phyloP scores from a whole-genome alignment of 2,888 invertebrate genomes.

The Callyntrura sp. region DNA sequence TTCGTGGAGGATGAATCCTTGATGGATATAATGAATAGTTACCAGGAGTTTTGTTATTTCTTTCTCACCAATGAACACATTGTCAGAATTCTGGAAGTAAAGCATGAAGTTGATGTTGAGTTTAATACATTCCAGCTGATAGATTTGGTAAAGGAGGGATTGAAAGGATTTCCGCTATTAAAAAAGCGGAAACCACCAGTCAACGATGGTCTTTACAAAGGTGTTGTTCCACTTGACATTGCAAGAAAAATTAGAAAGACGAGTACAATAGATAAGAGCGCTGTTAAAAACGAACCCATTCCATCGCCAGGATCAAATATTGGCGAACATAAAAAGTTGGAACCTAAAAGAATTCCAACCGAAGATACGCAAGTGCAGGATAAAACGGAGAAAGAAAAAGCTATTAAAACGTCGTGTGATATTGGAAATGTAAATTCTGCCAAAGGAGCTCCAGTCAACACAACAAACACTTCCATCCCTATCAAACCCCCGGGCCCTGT shows the following conservation, averaged over 20 bases:
- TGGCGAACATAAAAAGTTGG: background rate
- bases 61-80: constrained; percentile 62
- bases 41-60: constrained; percentile 71
- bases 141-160: constrained; percentile 71
- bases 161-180: background rate
- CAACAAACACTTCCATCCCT: background rate
- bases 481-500: background rate
- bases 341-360: background rate
- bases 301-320: background rate
- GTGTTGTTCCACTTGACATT: constrained; percentile 34
- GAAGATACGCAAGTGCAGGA: background rate
- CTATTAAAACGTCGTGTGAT: too few relatives aligned
- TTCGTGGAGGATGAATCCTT: constrained; percentile 66
- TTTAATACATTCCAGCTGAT: constrained; percentile 69
- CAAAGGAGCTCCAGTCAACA: background rate
- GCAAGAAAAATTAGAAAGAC: constrained; percentile 3
- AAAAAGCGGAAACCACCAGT: background rate
- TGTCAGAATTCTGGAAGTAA: constrained; percentile 64
- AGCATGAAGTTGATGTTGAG: constrained; percentile 62
- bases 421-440: background rate
- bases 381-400: background rate
- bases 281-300: background rate
- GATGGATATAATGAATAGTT: constrained; percentile 61
- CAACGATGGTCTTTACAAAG: background rate
- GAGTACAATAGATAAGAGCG: background rate